These are phyloP conservation scores for Acanthaster planci DNA, from an alignment of 35 echinoderm and acorn worm species.

Conservation along the genomic window DNA sequence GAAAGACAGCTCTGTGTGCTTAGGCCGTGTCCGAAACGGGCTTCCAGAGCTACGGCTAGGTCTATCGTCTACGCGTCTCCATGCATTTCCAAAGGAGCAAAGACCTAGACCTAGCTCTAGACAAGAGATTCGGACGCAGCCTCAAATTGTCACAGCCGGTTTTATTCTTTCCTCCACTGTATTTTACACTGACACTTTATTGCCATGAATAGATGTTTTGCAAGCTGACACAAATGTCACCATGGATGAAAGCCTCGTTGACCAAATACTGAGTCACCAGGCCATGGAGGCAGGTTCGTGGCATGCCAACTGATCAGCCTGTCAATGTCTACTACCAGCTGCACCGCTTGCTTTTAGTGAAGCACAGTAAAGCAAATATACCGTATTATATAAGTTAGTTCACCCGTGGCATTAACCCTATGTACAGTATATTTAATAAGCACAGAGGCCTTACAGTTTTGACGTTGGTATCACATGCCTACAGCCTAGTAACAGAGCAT, in stretches of 20 bases:
- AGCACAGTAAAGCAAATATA: not conserved
- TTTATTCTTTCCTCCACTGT: not conserved
- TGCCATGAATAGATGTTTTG: not conserved
- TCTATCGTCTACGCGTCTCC: no score
- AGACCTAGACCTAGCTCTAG: no score
- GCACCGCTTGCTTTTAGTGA: not conserved
- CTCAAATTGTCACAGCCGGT: no score
- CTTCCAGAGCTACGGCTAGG: no score
- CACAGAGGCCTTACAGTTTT: not conserved
- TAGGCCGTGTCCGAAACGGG: no score
- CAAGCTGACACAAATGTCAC: not conserved
- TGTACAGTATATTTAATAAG: no score
- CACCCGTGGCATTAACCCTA: not conserved
- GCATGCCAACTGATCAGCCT: not conserved
- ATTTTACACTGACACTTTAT: not conserved
- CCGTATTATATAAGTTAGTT: not conserved
- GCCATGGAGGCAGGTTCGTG: slow-evolving; percentile 1
- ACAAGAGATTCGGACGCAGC: no score
- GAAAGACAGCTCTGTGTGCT: no score
- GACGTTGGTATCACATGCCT: not conserved
- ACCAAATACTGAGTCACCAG: slow-evolving; percentile 9
- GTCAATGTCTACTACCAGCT: no score
- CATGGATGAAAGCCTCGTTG: not conserved
- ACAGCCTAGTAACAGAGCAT: no score
- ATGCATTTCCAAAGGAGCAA: no score